phyloP scores from a whole-genome alignment of 2,888 invertebrate species.

The Mimachlamys varia region DNA sequence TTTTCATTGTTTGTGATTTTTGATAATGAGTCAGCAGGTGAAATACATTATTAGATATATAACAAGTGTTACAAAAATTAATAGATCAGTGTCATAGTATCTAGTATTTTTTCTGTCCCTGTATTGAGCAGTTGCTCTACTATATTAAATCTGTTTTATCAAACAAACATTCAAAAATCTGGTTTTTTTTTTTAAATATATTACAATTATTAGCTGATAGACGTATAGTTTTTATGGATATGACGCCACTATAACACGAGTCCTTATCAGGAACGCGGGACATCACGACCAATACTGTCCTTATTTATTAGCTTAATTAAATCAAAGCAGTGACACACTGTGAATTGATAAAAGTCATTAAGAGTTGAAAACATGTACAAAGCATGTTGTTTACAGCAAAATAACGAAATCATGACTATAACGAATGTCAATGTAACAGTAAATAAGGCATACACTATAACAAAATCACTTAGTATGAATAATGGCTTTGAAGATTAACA shows the following conservation, averaged over 20 bases:
- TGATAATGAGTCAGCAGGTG: not conserved
- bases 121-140: not conserved
- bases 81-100: not conserved
- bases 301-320: slow-evolving; percentile 29
- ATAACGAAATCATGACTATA: not conserved
- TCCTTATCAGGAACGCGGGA: not conserved
- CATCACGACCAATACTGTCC: not conserved
- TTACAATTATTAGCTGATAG: not conserved
- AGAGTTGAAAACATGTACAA: not conserved
- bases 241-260: not conserved
- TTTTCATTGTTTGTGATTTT: not conserved
- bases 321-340: not conserved
- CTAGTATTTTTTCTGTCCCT: not conserved
- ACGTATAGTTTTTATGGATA: not conserved
- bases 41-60: not conserved
- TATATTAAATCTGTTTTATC: not conserved
- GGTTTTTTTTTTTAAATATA: not conserved
- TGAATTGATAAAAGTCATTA: not conserved
- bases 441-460: not conserved
- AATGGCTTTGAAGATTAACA: too few relatives aligned
- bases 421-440: not conserved
- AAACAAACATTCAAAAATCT: not conserved
- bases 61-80: not conserved
- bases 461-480: not conserved
- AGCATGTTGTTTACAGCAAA: slow-evolving; percentile 15